Evolutionary conservation across 2,888 invertebrate species (phyloP), one percentile per base, ranked within the genome.

Genomic region (Drosophila birchii): DNA sequence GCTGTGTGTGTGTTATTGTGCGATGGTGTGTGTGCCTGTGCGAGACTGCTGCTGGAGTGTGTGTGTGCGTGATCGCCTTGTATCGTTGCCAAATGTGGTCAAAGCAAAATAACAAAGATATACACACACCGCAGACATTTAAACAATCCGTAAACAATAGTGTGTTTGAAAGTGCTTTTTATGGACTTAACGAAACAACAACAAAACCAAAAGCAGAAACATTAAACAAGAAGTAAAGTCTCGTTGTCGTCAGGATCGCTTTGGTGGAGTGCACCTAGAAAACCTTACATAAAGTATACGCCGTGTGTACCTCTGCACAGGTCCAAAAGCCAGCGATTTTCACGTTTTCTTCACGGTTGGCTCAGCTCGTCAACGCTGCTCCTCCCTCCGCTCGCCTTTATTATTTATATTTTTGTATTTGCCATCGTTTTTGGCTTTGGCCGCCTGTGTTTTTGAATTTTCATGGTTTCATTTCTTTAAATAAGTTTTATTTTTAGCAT

Each of bases 391-490:
- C 56, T 41, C 68, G 63, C 39, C 64, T 62, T 79, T 71, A 78
- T 82, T 78, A 86, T 88, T 85, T 83, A 75, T 76, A 80, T 83
- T 81, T 83, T 75, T 66, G 64, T 68, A 53, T 78, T 66, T 75
- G 75, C 80, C 80, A 81, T 70, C 84, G 77, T 83, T 84, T 81
- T 58, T 77, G 73, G 77, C 76, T 70, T 80, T 78, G 78, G 77
- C 69, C 64, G 73, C n/a, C n/a, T 78, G 74, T 80, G 76, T 80
- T 82, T 80, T 85, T 87, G 79, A 80, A 78, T 79, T 88, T 91
- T 91, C 91, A 91, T 91, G 91, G 91, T 90, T 91, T 91, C 91
- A 91, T 91, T 90, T 91, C 91, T 91, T 91, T 90, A 91, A 91
- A 91, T 91, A 91, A 88, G 81, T 84, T 88, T 86, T 91, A 91